These are phyloP conservation scores for Phyllostomus hastatus DNA, from an alignment of 2,113 vertebrate genomes.

Conservation along the genomic window DNA sequence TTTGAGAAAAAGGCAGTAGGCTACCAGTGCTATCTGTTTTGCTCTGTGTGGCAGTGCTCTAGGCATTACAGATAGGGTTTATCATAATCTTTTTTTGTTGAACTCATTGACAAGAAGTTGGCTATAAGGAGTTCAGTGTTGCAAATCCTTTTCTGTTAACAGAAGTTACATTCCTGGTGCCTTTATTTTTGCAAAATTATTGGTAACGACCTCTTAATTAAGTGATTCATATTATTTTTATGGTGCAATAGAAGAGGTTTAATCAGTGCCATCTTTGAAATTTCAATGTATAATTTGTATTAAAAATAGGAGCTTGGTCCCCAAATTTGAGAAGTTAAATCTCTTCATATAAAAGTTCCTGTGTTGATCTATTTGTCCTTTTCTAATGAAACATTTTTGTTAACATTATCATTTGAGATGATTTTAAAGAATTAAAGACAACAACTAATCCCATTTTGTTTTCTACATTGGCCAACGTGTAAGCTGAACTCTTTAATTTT, in stretches of 20 bases:
- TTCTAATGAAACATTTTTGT: neutral
- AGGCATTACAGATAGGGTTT: neutral
- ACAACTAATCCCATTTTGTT: neutral
- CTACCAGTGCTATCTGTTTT: neutral
- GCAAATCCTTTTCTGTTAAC: neutral
- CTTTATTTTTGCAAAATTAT: conserved; percentile 2
- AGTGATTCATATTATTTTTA: neutral
- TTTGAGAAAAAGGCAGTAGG: neutral
- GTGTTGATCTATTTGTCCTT: neutral
- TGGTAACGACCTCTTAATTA: neutral
- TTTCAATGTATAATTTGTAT: neutral
- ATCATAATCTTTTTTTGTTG: neutral
- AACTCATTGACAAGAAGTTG: neutral
- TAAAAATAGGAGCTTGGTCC: neutral
- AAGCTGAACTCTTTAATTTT: neutral
- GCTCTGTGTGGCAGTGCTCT: neutral
- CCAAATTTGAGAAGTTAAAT: neutral
- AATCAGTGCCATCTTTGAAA: neutral
- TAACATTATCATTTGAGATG: neutral
- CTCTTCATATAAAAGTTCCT: neutral
- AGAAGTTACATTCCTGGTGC: neutral
- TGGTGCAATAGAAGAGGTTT: neutral
- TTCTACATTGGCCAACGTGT: neutral
- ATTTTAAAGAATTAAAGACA: neutral
- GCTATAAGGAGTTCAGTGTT: neutral